Evolutionary conservation across 2,113 vertebrate genomes (phyloP).

Genomic region (Thamnaconus septentrionalis): DNA sequence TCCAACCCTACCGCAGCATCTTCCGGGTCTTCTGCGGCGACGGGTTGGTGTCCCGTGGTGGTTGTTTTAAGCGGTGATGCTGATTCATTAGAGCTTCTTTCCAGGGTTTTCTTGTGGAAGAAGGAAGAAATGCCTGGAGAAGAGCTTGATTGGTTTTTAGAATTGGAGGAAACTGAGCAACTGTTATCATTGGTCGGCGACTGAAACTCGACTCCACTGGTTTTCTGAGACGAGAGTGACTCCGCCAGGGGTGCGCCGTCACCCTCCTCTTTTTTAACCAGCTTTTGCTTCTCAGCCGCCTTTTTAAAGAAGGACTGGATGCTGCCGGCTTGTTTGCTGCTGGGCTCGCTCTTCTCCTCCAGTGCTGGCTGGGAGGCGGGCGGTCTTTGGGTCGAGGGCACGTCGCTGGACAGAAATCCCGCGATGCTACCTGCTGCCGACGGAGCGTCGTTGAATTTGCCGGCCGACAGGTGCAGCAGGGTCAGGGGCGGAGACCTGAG

Average conservation of each 20-base stretch:
- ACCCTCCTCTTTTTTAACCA: slow-evolving; percentile 1
- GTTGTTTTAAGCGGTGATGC: no score
- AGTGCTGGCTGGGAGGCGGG: slow-evolving; percentile 24
- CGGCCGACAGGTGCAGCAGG: slow-evolving; percentile 84
- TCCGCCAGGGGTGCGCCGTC: not conserved
- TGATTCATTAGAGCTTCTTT: slow-evolving; percentile 28
- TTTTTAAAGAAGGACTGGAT: slow-evolving; percentile 88
- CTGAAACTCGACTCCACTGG: slow-evolving; percentile 2
- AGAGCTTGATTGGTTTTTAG: slow-evolving; percentile 12
- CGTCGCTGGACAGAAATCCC: slow-evolving; percentile 79
- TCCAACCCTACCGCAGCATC: not conserved
- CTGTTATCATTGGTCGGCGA: slow-evolving; percentile 1
- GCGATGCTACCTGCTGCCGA: slow-evolving; percentile 43
- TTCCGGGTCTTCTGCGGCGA: not conserved
- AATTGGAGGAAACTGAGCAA: not conserved
- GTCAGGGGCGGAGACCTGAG: slow-evolving; percentile 88
- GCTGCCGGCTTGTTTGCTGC: slow-evolving; percentile 59
- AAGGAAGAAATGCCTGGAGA: slow-evolving; percentile 60
- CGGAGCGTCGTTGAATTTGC: slow-evolving; percentile 81
- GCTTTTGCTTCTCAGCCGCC: slow-evolving; percentile 72
- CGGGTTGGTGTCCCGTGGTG: not conserved
- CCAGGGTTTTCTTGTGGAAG: slow-evolving; percentile 65
- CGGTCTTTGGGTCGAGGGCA: slow-evolving; percentile 52
- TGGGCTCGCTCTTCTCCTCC: slow-evolving; percentile 35
- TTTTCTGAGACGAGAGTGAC: not conserved